Base-by-base conservation (phyloP, 2,888 invertebrate species). In the Ophion costatus region DNA sequence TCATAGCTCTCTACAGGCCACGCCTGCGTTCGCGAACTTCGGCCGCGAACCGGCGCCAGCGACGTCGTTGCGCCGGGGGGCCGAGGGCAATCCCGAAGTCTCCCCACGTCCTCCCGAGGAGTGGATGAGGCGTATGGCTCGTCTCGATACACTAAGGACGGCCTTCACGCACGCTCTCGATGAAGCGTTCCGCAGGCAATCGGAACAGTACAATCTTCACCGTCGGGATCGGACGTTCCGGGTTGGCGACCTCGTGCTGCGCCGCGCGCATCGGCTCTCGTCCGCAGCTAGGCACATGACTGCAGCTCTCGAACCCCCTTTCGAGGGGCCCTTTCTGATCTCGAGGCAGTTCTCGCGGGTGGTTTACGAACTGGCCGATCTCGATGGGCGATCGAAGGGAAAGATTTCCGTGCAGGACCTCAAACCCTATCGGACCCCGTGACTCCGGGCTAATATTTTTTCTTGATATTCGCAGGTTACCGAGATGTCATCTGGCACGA, bases 1-100 rank as follows among this genome's bases (percentile, higher is more conserved):
- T 0, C 88, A 88, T 20, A 77, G 74, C 9, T 85, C 85, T 0
- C 81, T 83, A 0, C 81, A 77, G 1, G 22, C 33, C 0, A 61
- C 79, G 1, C 88, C 86, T 0, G 85, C 86, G 0, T 88, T 82
- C 42, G 33, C 87, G 0, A 89, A 88, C 57, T 86, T 88, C 20
- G 38, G 38, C 38, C 38, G 38, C 38, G 38, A 38, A 38, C 38
- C 38, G 0, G 6, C 38, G 38, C 38, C 38, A 38, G 38, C 38
- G 38, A 38, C 7, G 1, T 38, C 38, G 38, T 86, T 87, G n/a
- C 22, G 86, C 2, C 51, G 83, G 10, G 86, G 82, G 1, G 6
- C 14, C 6, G 56, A 61, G 5, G 24, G 29, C 4, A 61, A 42
- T 20, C 70, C 64, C 33, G 57, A 56, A 9, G 42, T 80, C 14